phyloP scores from a whole-genome alignment of 2,113 vertebrate species.

The Poicephalus gulielmi region DNA sequence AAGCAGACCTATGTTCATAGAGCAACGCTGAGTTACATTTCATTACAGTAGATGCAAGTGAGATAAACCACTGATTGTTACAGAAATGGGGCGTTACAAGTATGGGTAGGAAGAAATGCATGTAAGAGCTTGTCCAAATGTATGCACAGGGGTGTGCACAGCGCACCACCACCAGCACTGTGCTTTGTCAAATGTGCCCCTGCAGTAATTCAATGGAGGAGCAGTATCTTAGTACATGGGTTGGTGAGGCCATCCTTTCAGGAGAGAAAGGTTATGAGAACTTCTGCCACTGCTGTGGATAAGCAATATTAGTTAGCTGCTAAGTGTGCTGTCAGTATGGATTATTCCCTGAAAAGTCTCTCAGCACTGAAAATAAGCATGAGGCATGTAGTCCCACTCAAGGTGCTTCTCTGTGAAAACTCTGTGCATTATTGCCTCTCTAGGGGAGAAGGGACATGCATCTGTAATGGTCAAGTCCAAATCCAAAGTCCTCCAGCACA shows the following conservation, averaged over 20 bases:
- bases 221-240: neutral
- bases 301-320: neutral
- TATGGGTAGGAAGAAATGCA: neutral
- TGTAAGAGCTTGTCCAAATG: rapidly evolving
- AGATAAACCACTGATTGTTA: neutral
- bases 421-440: neutral
- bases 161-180: neutral
- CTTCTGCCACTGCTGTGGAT: neutral
- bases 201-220: neutral
- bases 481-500: neutral
- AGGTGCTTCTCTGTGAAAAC: neutral
- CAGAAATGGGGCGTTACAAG: neutral
- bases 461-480: neutral
- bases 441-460: neutral
- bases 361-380: neutral
- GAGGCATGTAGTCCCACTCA: neutral
- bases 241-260: neutral
- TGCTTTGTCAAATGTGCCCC: neutral
- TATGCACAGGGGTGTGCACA: neutral
- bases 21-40: neutral
- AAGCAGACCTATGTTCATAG: neutral
- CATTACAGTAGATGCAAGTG: neutral
- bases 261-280: neutral
- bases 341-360: neutral
- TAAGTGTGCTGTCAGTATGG: neutral